phyloP scores from a whole-genome alignment of 2,113 vertebrate species.

The Rhinichthys klamathensis region DNA sequence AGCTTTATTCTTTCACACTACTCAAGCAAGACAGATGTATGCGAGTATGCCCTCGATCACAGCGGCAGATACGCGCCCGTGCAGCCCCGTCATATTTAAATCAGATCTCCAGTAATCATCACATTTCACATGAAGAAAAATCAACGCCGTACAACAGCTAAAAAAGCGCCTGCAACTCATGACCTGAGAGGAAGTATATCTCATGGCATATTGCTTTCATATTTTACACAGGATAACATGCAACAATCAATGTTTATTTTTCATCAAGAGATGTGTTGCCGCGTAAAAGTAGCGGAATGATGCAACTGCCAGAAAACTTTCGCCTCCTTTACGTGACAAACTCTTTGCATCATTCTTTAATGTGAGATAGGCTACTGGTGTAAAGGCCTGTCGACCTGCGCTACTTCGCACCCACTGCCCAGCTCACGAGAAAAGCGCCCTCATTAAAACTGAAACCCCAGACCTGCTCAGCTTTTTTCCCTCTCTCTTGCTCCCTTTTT shows the following conservation, averaged over 20 bases:
- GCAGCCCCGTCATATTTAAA: slow-evolving; percentile 57
- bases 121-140: slow-evolving; percentile 76
- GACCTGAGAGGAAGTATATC: slow-evolving; percentile 42
- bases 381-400: slow-evolving; percentile 63
- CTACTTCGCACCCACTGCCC: slow-evolving; percentile 65
- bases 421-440: slow-evolving; percentile 70
- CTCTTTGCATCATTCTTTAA: slow-evolving; percentile 25
- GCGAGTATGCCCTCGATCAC: slow-evolving; percentile 62
- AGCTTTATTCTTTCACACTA: slow-evolving; percentile 33
- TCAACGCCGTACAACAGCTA: slow-evolving; percentile 58
- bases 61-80: slow-evolving; percentile 60
- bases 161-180: slow-evolving; percentile 68
- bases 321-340: slow-evolving; percentile 16
- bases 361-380: slow-evolving; percentile 20
- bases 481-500: slow-evolving; percentile 52
- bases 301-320: slow-evolving; percentile 43
- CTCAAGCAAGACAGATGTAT: slow-evolving; percentile 58
- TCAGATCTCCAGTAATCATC: slow-evolving; percentile 71
- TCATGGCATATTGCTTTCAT: slow-evolving; percentile 32
- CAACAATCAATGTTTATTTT: slow-evolving; percentile 42
- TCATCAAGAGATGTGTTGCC: slow-evolving; percentile 35
- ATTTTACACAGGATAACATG: slow-evolving; percentile 29
- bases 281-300: slow-evolving; percentile 37
- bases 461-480: slow-evolving; percentile 48
- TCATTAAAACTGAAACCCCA: slow-evolving; percentile 72